Base-by-base conservation (phyloP, 2,888 invertebrate species). In the Lasioglossum figueresi region DNA sequence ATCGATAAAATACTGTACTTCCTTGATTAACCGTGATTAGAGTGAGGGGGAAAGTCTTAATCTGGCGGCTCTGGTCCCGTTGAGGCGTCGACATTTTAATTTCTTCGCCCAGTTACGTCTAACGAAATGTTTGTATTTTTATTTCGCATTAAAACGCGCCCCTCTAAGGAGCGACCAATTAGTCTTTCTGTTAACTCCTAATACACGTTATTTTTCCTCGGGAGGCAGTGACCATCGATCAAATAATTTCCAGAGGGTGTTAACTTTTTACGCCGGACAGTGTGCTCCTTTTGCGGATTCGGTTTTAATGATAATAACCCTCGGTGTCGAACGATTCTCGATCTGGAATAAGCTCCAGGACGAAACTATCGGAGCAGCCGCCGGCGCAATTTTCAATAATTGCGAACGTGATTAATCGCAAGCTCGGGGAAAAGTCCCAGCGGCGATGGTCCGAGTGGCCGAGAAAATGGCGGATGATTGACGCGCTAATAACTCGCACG, bases 371-470 rank as follows among this genome's bases (percentile, higher is more conserved):
- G 14, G 8, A n/a, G 31, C n/a, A n/a, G 16, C 45, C 45, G 45
- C 45, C 52, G 34, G 45, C 31, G 45, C 52, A 72, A 79, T 84
- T 83, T 76, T 43, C 71, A 76, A 83, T 72, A 84, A 84, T 84
- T 76, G 75, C 79, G 52, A 56, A 23, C 80, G 3, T 70, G 85
- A 75, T 85, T 78, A 78, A 81, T 84, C 85, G 34, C 27, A 19
- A 43, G 31, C 59, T 14, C 14, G 34, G 4, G 37, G n/a, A 63
- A 34, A 75, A 75, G 43, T n/a, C 34, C 16, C 10, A 6, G 43
- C 16, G 40, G 19, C 10, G 23, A 72, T 34, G 56, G 70, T 23
- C 23, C 52, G 48, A 43, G n/a, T 19, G 75, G 40, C 52, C 27
- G 34, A 68, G 68, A 74, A 84, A 84, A 79, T 37, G 10, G 12